Evolutionary conservation across 2,888 invertebrate genomes (phyloP).

Genomic region (Dinocampus coccinellae): DNA sequence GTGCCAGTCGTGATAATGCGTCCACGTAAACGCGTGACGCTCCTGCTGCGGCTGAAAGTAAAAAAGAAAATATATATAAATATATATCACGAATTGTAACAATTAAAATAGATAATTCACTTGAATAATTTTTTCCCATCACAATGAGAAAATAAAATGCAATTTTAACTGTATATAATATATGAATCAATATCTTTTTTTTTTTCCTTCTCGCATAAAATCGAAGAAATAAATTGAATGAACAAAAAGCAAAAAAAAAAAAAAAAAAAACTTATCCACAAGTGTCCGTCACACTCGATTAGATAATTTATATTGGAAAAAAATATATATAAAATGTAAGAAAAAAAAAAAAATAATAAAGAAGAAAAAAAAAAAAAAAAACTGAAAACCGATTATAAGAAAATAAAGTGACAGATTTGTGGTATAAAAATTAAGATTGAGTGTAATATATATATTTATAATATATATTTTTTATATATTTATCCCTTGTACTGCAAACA

Average conservation of each 20-base stretch:
- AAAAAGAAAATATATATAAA: conserved; percentile 29
- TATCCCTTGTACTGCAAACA: conserved; percentile 36
- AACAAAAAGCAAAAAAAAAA: too few relatives aligned
- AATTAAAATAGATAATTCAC: not conserved
- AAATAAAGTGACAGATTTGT: not conserved
- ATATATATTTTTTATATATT: not conserved
- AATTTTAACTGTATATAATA: not conserved
- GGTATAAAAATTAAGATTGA: not conserved
- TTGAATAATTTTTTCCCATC: not conserved
- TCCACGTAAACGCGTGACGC: conserved; percentile 91
- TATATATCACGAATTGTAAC: conserved; percentile 23
- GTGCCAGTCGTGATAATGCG: conserved; percentile 87
- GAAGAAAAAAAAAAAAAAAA: not conserved
- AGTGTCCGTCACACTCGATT: not conserved
- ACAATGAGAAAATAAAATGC: not conserved
- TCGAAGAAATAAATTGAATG: too few relatives aligned
- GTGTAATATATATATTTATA: not conserved
- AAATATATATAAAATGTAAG: too few relatives aligned
- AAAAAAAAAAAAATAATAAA: too few relatives aligned
- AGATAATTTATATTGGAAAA: too few relatives aligned
- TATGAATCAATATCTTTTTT: too few relatives aligned
- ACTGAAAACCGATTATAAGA: not conserved
- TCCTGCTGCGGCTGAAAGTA: conserved; percentile 84
- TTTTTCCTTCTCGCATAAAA: too few relatives aligned
- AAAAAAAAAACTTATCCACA: too few relatives aligned